Evolutionary conservation across 92 coral and sea anemone species (phyloP).

Genomic region (Umimayanthus kanabou): DNA sequence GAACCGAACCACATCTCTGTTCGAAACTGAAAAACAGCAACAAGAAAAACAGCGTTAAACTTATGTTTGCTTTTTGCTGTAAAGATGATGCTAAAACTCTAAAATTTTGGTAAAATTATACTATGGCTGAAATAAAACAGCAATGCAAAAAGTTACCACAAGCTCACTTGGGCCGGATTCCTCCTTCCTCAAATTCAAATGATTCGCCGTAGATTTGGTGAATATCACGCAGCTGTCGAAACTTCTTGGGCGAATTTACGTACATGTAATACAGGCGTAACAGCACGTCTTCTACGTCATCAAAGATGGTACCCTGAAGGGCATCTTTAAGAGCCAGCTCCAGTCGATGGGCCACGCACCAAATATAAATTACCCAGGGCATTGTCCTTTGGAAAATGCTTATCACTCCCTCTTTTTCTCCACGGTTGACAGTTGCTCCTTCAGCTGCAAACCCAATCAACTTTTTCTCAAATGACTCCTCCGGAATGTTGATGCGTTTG

Average conservation of each 20-base stretch:
- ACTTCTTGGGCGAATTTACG: constrained; percentile 79
- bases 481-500: constrained; percentile 55
- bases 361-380: constrained; percentile 70
- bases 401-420: constrained; percentile 65
- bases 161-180: constrained; percentile 73
- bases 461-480: constrained; percentile 57
- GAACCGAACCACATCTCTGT: no score
- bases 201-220: constrained; percentile 62
- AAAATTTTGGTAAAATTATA: constrained; percentile 4
- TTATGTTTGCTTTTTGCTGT: not conserved
- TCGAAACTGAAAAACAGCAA: no score
- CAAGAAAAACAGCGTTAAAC: constrained; percentile 48
- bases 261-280: constrained; percentile 71
- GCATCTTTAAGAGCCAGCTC: constrained; percentile 81
- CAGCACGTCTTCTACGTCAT: constrained; percentile 65
- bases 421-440: constrained; percentile 67
- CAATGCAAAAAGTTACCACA: constrained; percentile 53
- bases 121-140: constrained; percentile 25
- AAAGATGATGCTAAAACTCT: not conserved
- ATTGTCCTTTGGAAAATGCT: constrained; percentile 25
- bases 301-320: constrained; percentile 60
- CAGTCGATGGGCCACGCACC: constrained; percentile 82
- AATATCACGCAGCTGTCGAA: constrained; percentile 73
- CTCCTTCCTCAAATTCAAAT: constrained; percentile 79
- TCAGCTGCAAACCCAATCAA: constrained; percentile 82